phyloP scores from a whole-genome alignment of 1,140 invertebrate genomes.

The Marisa cornuarietis region DNA sequence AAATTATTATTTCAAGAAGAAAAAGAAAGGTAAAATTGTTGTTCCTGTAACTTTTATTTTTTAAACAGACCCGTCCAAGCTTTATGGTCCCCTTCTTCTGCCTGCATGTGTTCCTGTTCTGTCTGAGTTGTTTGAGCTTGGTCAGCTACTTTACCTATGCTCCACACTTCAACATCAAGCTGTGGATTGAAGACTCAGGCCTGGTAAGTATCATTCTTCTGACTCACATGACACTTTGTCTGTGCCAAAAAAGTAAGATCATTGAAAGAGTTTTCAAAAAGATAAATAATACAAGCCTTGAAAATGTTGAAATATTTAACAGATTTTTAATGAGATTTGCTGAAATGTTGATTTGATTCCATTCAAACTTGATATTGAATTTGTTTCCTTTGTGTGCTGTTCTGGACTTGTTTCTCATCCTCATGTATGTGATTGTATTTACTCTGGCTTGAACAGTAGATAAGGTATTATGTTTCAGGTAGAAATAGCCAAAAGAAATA shows the following conservation, averaged over 20 bases:
- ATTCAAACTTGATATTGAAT: no score
- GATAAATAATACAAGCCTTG: background rate
- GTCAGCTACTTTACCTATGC: constrained; percentile 86
- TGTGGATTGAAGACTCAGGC: constrained; percentile 74
- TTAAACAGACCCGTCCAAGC: constrained; percentile 76
- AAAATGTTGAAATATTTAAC: no score
- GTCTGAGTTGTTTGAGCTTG: constrained; percentile 80
- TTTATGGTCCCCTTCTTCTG: constrained; percentile 89
- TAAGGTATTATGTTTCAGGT: no score
- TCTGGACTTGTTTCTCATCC: no score
- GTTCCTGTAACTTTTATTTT: constrained; percentile 8
- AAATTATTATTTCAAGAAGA: no score
- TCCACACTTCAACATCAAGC: constrained; percentile 79
- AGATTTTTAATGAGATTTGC: no score
- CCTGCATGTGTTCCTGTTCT: constrained; percentile 88
- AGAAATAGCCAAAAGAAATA: no score
- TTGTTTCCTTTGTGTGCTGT: no score
- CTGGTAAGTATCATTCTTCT: constrained; percentile 54
- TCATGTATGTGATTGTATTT: no score
- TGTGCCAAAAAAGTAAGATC: background rate
- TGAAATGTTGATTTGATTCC: no score
- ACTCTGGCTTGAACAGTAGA: no score
- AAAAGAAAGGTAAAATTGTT: background rate
- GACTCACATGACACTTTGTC: background rate
- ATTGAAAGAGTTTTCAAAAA: background rate